These are phyloP conservation scores for Hyposoter dolosus DNA, from an alignment of 2,888 invertebrate genomes.

Conservation along the genomic window DNA sequence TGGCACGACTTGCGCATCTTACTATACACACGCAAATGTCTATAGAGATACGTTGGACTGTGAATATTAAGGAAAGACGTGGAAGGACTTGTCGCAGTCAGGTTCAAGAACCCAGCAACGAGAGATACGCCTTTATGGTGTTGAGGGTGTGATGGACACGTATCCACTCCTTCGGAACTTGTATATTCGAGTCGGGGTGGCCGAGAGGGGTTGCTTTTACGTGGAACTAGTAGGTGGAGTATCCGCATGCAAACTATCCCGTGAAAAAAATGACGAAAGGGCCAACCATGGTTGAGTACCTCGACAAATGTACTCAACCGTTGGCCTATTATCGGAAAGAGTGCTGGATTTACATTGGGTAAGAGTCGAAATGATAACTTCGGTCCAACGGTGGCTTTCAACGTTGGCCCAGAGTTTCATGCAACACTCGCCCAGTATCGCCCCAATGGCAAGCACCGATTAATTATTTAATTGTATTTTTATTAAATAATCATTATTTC, in stretches of 20 bases:
- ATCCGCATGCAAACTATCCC: slow-evolving; percentile 68
- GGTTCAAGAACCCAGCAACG: background rate
- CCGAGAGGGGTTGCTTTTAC: slow-evolving; percentile 35
- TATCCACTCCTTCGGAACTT: slow-evolving; percentile 28
- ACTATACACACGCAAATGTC: slow-evolving; percentile 18
- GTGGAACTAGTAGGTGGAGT: slow-evolving; percentile 67
- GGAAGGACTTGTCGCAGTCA: background rate
- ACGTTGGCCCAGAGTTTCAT: too few species aligned
- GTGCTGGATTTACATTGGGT: too few species aligned
- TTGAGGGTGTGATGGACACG: background rate
- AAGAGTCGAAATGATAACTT: too few species aligned
- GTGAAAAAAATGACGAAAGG: too few species aligned
- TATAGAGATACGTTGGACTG: slow-evolving; percentile 1
- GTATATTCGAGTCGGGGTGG: slow-evolving; percentile 7
- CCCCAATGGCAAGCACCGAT: too few species aligned
- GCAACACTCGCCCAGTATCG: too few species aligned
- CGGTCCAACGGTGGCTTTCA: too few species aligned
- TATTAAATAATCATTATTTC: too few species aligned
- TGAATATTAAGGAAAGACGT: background rate
- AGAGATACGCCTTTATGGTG: slow-evolving; percentile 10
- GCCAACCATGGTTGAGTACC: too few species aligned
- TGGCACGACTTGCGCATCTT: slow-evolving; percentile 65
- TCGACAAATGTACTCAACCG: too few species aligned
- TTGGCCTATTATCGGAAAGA: too few species aligned
- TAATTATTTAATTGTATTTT: too few species aligned